phyloP scores from a whole-genome alignment of 2,888 invertebrate genomes.

The Drosophila crucigera region DNA sequence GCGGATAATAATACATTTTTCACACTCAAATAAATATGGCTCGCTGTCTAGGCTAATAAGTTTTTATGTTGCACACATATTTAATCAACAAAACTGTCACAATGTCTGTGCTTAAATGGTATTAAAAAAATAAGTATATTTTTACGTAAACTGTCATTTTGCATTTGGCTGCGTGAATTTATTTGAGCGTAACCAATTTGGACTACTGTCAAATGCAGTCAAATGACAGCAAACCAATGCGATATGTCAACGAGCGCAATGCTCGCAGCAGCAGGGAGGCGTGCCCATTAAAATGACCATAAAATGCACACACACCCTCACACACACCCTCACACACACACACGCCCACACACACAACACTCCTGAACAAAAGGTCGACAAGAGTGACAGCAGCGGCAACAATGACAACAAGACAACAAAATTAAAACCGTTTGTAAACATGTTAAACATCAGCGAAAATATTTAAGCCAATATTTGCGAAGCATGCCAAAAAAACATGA shows the following conservation, averaged over 20 bases:
- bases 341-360: background rate
- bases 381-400: constrained; percentile 1
- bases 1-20: background rate
- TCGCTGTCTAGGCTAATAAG: constrained; percentile 7
- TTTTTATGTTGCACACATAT: background rate
- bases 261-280: background rate
- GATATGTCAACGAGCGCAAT: constrained; percentile 49
- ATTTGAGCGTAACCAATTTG: constrained; percentile 50
- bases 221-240: constrained; percentile 50
- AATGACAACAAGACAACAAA: constrained; percentile 18
- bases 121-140: background rate
- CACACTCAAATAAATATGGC: background rate
- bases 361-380: constrained; percentile 5
- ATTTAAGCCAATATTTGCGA: constrained; percentile 67
- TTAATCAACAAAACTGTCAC: constrained; percentile 4
- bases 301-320: constrained; percentile 45
- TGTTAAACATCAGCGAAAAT: constrained; percentile 62
- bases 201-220: constrained; percentile 63
- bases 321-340: constrained; percentile 2
- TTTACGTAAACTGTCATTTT: constrained; percentile 41
- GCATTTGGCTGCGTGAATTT: constrained; percentile 48
- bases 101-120: background rate
- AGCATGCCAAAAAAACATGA: constrained; percentile 49
- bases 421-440: constrained; percentile 46
- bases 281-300: constrained; percentile 55